Base-by-base conservation (phyloP, 1,140 invertebrate genomes). In the Aphis gossypii region DNA sequence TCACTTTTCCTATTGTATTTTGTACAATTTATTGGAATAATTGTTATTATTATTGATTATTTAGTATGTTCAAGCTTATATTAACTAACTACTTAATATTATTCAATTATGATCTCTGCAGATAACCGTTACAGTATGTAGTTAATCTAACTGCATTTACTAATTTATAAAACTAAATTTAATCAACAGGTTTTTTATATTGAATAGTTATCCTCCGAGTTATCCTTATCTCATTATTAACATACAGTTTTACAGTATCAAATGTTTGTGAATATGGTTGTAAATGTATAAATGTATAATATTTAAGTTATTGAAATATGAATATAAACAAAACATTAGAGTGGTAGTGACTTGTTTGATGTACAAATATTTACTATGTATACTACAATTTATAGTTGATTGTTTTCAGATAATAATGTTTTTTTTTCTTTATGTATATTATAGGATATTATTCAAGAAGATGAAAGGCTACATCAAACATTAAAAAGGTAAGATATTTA, bases 401-500 rank as follows among this genome's bases (percentile, higher is more conserved):
- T 87, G 4, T 25, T 48, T 7, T 18, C 20, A 54, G 2, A 11
- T 41, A 38, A 25, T 56, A 21, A 90, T 90, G 6, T n/a, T 41
- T 54, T 38, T 38, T 30, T 51, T 25, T 51, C 25, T n/a, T 54
- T n/a, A 5, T 56, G 9, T n/a, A 41, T 30, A 14, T 60, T 90
- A 4, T 60, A 90, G 89, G 38, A 41, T 20, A 90, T 68, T 20
- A 90, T 68, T 68, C 56, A 41, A 44, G 56, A 68, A n/a, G 54
- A 44, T 20, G 41, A 90, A 44, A 68, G 0, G 25, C n/a, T 90
- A 90, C 30, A 21, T 21, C 21, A 41, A 90, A 0, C 23, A n/a
- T 44, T 90, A 23, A 90, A 90, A 68, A 90, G 89, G 89, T 90
- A 90, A 90, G 38, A 68, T 44, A 44, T 23, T 76, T 76, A 30